A percentile compares a stretch with the other conserved stretches of the same genome.
These are phyloP conservation scores for Martes martes DNA, from an alignment of 2,113 vertebrate species.

Conservation along the genomic window DNA sequence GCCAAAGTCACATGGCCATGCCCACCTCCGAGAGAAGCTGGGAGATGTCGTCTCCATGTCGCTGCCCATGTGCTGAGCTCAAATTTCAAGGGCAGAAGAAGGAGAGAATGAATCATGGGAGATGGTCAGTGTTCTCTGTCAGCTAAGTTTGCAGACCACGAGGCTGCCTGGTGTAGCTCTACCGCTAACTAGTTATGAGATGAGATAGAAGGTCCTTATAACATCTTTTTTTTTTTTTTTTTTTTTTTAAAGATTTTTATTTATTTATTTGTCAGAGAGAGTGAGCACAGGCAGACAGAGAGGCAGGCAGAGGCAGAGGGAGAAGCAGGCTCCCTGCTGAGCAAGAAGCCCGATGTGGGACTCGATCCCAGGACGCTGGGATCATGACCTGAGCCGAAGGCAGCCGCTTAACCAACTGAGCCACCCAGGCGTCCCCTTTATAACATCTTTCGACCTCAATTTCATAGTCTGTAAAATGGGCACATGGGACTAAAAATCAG, in stretches of 20 bases:
- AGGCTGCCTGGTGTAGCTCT: neutral
- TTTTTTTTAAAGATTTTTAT: too few relatives aligned
- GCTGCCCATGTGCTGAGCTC: neutral
- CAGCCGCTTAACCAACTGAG: too few relatives aligned
- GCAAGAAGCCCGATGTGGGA: too few relatives aligned
- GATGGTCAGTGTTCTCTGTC: neutral
- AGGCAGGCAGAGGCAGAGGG: too few relatives aligned
- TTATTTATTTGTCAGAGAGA: too few relatives aligned
- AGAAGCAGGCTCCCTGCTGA: too few relatives aligned
- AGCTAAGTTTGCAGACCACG: neutral
- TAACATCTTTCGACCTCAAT: neutral
- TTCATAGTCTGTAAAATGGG: neutral
- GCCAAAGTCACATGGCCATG: neutral
- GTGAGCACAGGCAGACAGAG: too few relatives aligned
- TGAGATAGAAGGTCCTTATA: neutral
- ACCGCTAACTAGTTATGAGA: neutral
- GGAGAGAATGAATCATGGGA: neutral
- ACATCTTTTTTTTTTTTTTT: too few relatives aligned
- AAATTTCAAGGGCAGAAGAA: neutral
- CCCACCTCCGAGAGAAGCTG: neutral
- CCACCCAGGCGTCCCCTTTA: too few relatives aligned
- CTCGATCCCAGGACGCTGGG: too few relatives aligned
- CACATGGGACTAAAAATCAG: neutral
- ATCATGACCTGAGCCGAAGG: too few relatives aligned
- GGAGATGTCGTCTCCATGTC: neutral